Base-by-base conservation (phyloP, 2,113 vertebrate genomes). In the Paradisaea rubra region DNA sequence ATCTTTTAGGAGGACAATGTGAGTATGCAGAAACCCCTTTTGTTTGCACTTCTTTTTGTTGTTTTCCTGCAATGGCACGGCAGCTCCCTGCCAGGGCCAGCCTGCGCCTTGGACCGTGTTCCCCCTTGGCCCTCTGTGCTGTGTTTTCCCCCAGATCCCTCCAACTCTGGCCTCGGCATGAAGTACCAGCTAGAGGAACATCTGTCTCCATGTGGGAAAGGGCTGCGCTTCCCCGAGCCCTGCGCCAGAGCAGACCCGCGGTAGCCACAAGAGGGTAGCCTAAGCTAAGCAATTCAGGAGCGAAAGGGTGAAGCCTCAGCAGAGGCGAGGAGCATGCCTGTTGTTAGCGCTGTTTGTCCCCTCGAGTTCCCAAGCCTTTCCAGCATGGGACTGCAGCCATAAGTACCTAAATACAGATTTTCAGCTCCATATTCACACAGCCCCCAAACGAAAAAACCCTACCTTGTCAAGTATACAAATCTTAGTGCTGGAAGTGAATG, bases 221-320 rank as follows among this genome's bases (percentile, higher is more conserved):
- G 59, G 53, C 25, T 30, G 53, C 1, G 1, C 19, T 53, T 65
- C 5, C 30, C 39, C 2, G 4, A 53, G 79, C 42, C 49, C 65
- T 33, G 49, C 0, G 5, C 53, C 71, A 2, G 71, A 81, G 88
- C 78, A 88, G 74, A 21, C 30, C 18, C 31, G 5, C 35, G 8
- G 54, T 45, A 78, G 91, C 96, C 97, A 97, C 95, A 91, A 97
- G 97, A 95, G 95, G 96, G 96, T 91, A 94, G 54, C 91, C 92
- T 93, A 97, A 92, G 95, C 94, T 80, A 82, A 97, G 94, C 80
- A 59, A 96, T 95, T 64, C 93, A 54, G 77, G 37, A 94, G 69
- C 1, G 8, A 81, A 78, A 63, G 72, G 83, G 83, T 84, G 69
- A 86, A 42, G 53, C 60, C 45, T 65, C 66, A 7, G 49, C 37